Evolutionary conservation across 2,888 invertebrate species (phyloP).

Genomic region (Tinea pellionella): DNA sequence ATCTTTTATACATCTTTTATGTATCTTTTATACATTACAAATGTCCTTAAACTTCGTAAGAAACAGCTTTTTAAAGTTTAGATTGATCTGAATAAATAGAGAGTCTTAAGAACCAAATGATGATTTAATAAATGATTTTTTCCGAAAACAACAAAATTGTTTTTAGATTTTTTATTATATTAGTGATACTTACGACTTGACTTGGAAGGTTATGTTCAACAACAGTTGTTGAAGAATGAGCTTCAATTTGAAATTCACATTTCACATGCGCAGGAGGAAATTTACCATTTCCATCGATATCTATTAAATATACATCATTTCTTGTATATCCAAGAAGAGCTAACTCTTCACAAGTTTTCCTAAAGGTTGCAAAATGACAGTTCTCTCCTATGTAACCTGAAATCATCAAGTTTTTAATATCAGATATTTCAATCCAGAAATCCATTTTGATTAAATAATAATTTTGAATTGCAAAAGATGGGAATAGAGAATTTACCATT

Average conservation of each 20-base stretch:
- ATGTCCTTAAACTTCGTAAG: no score
- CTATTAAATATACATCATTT: conserved; percentile 91
- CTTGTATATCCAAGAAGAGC: conserved; percentile 89
- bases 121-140: no score
- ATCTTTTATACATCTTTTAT: no score
- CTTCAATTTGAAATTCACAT: conserved; percentile 90
- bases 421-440: no score
- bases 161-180: no score
- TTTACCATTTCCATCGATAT: conserved; percentile 93
- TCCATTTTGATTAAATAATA: no score
- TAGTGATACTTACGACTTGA: conserved; percentile 80
- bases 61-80: no score
- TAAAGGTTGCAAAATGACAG: conserved; percentile 92
- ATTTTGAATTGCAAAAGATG: no score
- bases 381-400: conserved; percentile 89
- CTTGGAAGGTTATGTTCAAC: conserved; percentile 92
- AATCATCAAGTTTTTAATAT: not conserved
- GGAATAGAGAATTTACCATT: no score
- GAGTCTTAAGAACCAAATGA: no score
- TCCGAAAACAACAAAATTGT: no score
- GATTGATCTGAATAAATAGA: no score
- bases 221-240: conserved; percentile 87
- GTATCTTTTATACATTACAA: not conserved
- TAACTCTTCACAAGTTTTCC: conserved; percentile 92
- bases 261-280: conserved; percentile 93